Base-by-base conservation (phyloP, 2,113 vertebrate species). In the Corapipo altera region DNA sequence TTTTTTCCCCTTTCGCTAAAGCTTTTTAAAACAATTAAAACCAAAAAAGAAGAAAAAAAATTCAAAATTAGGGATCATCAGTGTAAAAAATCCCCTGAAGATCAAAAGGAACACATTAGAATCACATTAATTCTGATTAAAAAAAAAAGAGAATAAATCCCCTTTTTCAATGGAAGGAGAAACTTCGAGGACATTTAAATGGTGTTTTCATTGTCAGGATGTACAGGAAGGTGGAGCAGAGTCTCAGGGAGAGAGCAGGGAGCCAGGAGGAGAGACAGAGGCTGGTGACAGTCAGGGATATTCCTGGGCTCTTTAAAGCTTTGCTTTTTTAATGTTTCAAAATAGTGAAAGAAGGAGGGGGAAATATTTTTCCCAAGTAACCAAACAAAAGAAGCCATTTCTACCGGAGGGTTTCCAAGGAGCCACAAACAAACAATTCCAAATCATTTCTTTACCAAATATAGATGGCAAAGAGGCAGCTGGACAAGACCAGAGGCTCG, bases 1-100 rank as follows among this genome's bases (percentile, higher is more conserved):
- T 85, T 55, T 84, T 65, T 41, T 39, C 7, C 28, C 44, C 21
- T 76, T 79, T 83, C 33, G 15, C 84, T 82, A 44, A 95, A 97
- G 95, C 96, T 85, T 96, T 97, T 97, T 91, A 92, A 97, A 97
- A 97, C 88, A 97, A 97, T 97, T 97, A 97, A 97, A 97, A 95
- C 55, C 28, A 77, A 80, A 95, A 89, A 84, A 75, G 65, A 88
- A 57, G 41, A 65, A 92, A 92, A 83, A 89, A 46, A 83, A 24
- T 92, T 96, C 69, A 65, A 95, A 97, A 97, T 96, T 96, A 97
- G 89, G 90, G 96, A 97, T 91, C 91, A 93, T 96, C 92, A 88
- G 71, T 79, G 93, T 88, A 91, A 93, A 96, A 96, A 95, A 96
- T 96, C 93, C 96, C 94, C 91, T 81, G 90, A 97, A 97, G 96